These are phyloP conservation scores for Caerostris extrusa DNA, from an alignment of 1,140 invertebrate species.

Conservation along the genomic window DNA sequence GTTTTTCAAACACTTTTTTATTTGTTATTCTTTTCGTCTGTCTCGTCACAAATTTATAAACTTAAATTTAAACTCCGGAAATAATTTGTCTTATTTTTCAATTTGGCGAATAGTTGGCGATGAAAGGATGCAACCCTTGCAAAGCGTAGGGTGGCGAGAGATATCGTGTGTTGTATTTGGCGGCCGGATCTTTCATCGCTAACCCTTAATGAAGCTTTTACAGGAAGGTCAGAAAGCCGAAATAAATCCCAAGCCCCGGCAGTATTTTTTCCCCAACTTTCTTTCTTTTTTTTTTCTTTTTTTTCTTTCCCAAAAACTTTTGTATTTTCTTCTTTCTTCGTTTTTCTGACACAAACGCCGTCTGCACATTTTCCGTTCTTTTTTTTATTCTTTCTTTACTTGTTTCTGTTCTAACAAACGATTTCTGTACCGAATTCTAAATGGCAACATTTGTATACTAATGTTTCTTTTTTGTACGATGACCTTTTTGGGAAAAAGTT, in stretches of 20 bases:
- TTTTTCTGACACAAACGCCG: constrained; percentile 1
- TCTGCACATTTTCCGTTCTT: constrained; percentile 6
- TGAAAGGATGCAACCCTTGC: background rate
- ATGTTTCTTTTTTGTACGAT: background rate
- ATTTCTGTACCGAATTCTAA: constrained; percentile 32
- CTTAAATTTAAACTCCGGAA: background rate
- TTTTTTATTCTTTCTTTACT: background rate
- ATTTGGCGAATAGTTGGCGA: constrained; percentile 25
- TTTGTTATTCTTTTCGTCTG: no score
- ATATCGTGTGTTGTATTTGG: constrained; percentile 52
- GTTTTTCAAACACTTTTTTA: no score
- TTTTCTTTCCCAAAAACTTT: background rate
- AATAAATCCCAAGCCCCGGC: constrained; percentile 52
- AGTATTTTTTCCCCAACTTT: background rate
- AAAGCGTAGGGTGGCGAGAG: background rate
- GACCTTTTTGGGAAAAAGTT: background rate
- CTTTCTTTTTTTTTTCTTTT: background rate
- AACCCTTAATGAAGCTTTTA: constrained; percentile 59
- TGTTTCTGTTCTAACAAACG: background rate
- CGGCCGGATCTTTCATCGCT: constrained; percentile 48
- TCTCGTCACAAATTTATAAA: no score
- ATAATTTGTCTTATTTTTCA: background rate
- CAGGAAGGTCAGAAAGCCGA: constrained; percentile 60
- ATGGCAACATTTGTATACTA: constrained; percentile 39
- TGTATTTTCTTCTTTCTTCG: background rate